Evolutionary conservation across 2,797 vertebrate genomes (phyloP).

Genomic region (Phyllotis vaccarum): DNA sequence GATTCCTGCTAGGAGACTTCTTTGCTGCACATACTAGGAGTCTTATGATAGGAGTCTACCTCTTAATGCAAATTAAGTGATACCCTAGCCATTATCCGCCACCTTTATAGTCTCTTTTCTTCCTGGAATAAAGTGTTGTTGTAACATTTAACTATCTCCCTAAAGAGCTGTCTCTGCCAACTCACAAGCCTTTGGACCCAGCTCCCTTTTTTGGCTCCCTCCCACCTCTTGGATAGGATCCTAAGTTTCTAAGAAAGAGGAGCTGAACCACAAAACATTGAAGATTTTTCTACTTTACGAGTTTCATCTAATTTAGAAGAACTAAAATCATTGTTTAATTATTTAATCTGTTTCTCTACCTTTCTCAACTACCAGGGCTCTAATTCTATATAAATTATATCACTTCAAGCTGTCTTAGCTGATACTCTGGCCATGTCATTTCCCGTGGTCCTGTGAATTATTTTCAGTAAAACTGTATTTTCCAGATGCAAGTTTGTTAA

Average conservation of each 20-base stretch:
- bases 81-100: not conserved
- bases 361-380: not conserved
- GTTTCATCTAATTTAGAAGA: constrained; percentile 9
- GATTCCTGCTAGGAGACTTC: not conserved
- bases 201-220: not conserved
- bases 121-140: not conserved
- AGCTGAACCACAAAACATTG: not conserved
- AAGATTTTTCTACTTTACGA: not conserved
- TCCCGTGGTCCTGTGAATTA: not conserved
- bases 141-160: not conserved
- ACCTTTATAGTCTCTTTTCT: not conserved
- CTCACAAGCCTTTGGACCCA: not conserved
- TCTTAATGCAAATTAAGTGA: not conserved
- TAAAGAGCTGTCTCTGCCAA: not conserved
- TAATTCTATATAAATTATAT: not conserved
- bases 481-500: not conserved
- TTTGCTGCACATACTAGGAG: not conserved
- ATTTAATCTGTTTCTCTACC: not conserved
- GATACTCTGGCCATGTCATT: not conserved
- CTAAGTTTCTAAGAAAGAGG: not conserved
- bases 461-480: not conserved
- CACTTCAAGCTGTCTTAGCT: not conserved
- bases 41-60: not conserved
- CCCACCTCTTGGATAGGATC: not conserved
- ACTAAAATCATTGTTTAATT: not conserved